phyloP scores from a whole-genome alignment of 2,113 vertebrate species.

The Sialia sialis region DNA sequence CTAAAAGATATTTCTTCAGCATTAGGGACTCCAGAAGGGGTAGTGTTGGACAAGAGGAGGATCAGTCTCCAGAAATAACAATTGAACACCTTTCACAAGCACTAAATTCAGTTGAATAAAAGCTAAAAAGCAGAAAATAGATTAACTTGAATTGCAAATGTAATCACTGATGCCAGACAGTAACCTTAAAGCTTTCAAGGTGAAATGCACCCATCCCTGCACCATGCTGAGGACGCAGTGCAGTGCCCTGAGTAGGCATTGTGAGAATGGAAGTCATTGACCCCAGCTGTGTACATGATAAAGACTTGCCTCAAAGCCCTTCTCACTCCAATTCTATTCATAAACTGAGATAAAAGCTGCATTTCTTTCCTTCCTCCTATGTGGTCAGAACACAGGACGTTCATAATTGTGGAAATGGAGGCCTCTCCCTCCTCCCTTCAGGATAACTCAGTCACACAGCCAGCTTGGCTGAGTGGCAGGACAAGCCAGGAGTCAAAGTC shows the following conservation, averaged over 20 bases:
- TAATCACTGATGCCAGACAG: constrained; percentile 37
- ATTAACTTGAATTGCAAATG: constrained; percentile 69
- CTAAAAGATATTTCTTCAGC: background rate
- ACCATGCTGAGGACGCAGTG: background rate
- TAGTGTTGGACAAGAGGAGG: background rate
- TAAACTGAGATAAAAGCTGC: background rate
- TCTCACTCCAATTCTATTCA: background rate
- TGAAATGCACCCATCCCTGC: constrained; percentile 21
- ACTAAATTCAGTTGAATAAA: constrained; percentile 41
- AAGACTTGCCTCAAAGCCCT: background rate
- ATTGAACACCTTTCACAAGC: constrained; percentile 4
- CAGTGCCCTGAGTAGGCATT: background rate
- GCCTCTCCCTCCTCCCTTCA: background rate
- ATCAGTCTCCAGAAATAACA: constrained; percentile 22
- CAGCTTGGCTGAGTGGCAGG: background rate
- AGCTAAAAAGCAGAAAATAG: constrained; percentile 54
- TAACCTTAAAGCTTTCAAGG: constrained; percentile 55
- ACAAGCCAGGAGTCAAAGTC: background rate
- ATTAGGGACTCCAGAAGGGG: background rate
- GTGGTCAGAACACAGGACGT: background rate
- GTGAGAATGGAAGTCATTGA: background rate
- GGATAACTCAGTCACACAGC: background rate
- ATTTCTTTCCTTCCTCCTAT: background rate
- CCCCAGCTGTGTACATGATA: background rate
- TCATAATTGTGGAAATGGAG: background rate